Conservation (phyloP, 2,888 invertebrate genomes). For the Cryptocephalus primarius region DNA sequence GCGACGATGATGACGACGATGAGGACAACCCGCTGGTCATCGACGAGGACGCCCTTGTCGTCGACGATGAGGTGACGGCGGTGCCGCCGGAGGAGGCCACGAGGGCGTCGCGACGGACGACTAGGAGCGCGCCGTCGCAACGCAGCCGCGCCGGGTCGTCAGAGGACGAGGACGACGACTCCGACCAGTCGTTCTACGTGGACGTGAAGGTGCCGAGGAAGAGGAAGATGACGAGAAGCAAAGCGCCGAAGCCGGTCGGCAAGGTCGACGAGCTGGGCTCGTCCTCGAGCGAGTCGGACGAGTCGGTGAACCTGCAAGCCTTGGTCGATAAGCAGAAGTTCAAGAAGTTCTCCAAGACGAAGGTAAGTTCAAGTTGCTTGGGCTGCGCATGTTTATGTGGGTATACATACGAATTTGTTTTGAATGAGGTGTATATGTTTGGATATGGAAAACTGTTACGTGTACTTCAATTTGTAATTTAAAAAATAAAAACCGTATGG, state of each 20-base stretch:
- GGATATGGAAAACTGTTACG: no score
- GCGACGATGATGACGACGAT: not conserved
- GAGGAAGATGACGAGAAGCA: slow-evolving; percentile 22
- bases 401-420: no score
- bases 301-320: slow-evolving; percentile 20
- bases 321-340: slow-evolving; percentile 15
- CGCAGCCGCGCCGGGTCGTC: not conserved
- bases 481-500: no score
- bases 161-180: slow-evolving; percentile 18
- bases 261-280: slow-evolving; percentile 5
- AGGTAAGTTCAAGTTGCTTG: slow-evolving; percentile 4
- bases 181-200: slow-evolving; percentile 23
- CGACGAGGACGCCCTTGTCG: slow-evolving; percentile 6
- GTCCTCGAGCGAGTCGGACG: slow-evolving; percentile 17
- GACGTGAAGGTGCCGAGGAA: slow-evolving; percentile 21
- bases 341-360: slow-evolving; percentile 20
- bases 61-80: slow-evolving; percentile 12
- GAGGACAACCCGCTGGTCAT: slow-evolving; percentile 8
- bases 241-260: slow-evolving; percentile 7
- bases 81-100: not conserved
- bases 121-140: slow-evolving; percentile 14
- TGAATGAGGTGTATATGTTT: no score
- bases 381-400: no score
- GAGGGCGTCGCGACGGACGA: slow-evolving; percentile 14
- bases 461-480: no score